These are phyloP conservation scores for Eilema sororculum DNA, from an alignment of 2,888 invertebrate species.

Conservation along the genomic window DNA sequence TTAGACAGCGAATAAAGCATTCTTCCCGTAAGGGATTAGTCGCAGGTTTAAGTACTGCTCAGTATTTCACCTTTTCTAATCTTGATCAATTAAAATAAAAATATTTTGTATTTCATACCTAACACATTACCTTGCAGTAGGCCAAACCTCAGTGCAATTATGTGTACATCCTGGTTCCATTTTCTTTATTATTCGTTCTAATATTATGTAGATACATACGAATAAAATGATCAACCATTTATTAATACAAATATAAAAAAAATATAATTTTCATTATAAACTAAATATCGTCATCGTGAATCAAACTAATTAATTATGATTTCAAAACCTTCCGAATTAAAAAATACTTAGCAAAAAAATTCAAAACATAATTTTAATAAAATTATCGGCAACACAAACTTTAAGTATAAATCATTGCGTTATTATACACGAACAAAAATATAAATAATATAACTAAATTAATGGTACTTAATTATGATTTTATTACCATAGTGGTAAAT, in stretches of 20 bases:
- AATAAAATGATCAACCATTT: not conserved
- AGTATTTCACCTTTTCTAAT: no score
- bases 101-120: no score
- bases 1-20: no score
- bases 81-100: no score
- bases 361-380: constrained; percentile 5
- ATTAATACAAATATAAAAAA: not conserved
- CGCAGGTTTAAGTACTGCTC: no score
- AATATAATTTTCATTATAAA: not conserved
- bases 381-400: not conserved
- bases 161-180: not conserved
- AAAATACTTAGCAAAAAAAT: not conserved
- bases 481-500: constrained; percentile 39
- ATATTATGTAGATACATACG: not conserved
- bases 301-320: constrained; percentile 3
- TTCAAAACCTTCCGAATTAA: constrained; percentile 1
- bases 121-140: no score
- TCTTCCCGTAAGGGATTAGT: no score
- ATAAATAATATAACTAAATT: constrained; percentile 17
- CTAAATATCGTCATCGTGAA: not conserved
- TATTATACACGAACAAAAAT: not conserved
- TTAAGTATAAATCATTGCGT: not conserved
- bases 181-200: constrained; percentile 11
- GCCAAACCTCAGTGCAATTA: not conserved
- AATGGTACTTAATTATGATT: constrained; percentile 27